Evolutionary conservation across 2,113 vertebrate species (phyloP).

Genomic region (Callionymus lyra): DNA sequence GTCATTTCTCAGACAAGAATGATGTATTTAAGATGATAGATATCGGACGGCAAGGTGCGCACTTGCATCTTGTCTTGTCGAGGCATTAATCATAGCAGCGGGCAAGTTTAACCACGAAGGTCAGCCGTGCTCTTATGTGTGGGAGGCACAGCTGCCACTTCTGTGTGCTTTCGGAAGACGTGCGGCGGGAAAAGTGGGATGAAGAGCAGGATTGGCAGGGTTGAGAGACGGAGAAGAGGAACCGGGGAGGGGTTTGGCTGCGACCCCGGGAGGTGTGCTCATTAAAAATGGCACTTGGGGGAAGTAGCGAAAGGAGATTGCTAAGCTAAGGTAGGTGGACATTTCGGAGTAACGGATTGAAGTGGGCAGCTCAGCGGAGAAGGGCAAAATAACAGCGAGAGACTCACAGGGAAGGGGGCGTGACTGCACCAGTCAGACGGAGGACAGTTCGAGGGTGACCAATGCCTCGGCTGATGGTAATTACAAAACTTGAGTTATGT

Average conservation of each 20-base stretch:
- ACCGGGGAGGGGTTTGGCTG: slow-evolving; percentile 24
- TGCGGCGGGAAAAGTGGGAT: slow-evolving; percentile 26
- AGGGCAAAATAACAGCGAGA: slow-evolving; percentile 24
- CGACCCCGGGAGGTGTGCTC: slow-evolving; percentile 24
- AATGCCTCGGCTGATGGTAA: slow-evolving; percentile 7
- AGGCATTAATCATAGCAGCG: slow-evolving; percentile 64
- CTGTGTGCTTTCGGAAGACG: slow-evolving; percentile 21
- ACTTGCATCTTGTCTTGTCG: slow-evolving; percentile 60
- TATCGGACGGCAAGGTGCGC: slow-evolving; percentile 44
- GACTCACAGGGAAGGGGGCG: slow-evolving; percentile 25
- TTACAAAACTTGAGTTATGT: too few species aligned
- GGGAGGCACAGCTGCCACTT: slow-evolving; percentile 47
- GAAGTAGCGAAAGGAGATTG: slow-evolving; percentile 37
- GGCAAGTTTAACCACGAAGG: slow-evolving; percentile 54
- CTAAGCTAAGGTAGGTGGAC: slow-evolving; percentile 48
- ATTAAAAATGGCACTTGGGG: slow-evolving; percentile 35
- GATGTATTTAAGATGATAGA: slow-evolving; percentile 50
- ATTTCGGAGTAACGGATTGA: slow-evolving; percentile 52
- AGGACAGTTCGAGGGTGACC: slow-evolving; percentile 23
- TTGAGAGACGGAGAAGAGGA: slow-evolving; percentile 33
- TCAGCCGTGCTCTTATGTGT: slow-evolving; percentile 50
- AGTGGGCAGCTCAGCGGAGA: slow-evolving; percentile 27
- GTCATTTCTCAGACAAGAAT: slow-evolving; percentile 40
- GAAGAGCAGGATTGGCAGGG: slow-evolving; percentile 40
- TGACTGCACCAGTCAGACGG: slow-evolving; percentile 24